Evolutionary conservation across 1,140 invertebrate species (phyloP).

Genomic region (Drosophila varians): DNA sequence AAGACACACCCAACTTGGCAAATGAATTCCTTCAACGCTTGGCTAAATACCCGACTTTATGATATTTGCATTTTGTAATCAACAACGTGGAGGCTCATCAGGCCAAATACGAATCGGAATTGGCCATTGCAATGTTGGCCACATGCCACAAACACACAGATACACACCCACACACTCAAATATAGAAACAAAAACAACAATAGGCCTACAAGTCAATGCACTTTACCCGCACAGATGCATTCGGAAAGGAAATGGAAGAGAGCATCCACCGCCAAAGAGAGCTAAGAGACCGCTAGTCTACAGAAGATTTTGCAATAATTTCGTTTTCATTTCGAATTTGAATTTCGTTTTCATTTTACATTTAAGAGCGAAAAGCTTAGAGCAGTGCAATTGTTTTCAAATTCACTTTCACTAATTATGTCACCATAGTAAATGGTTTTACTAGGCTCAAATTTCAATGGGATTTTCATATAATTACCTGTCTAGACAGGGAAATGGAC

Average conservation of each 20-base stretch:
- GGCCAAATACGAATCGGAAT: conserved; percentile 54
- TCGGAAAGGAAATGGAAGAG: conserved; percentile 4
- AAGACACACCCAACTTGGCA: background rate
- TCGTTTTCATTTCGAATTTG: conserved; percentile 65
- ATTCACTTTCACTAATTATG: conserved; percentile 82
- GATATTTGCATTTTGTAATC: conserved; percentile 52
- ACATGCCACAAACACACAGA: conserved; percentile 36
- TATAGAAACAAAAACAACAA: conserved; percentile 19
- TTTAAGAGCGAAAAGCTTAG: conserved; percentile 26
- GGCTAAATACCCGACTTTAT: conserved; percentile 11
- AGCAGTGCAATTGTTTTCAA: conserved; percentile 42
- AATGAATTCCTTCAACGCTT: conserved; percentile 2
- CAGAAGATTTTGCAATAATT: conserved; percentile 81
- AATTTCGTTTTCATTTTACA: conserved; percentile 70
- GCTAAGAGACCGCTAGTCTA: conserved; percentile 36
- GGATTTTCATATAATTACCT: conserved; percentile 8
- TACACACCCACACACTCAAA: background rate
- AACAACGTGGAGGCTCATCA: conserved; percentile 18
- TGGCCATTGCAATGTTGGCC: conserved; percentile 60
- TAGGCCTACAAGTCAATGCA: conserved; percentile 60
- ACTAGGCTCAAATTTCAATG: background rate
- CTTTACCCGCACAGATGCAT: conserved; percentile 40
- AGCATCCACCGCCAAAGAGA: background rate
- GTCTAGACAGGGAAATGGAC: conserved; percentile 52
- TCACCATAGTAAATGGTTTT: conserved; percentile 43